Evolutionary conservation across 2,797 vertebrate genomes (phyloP), one percentile per base, ranked within the genome.

Genomic region (Syndactyla subalaris): DNA sequence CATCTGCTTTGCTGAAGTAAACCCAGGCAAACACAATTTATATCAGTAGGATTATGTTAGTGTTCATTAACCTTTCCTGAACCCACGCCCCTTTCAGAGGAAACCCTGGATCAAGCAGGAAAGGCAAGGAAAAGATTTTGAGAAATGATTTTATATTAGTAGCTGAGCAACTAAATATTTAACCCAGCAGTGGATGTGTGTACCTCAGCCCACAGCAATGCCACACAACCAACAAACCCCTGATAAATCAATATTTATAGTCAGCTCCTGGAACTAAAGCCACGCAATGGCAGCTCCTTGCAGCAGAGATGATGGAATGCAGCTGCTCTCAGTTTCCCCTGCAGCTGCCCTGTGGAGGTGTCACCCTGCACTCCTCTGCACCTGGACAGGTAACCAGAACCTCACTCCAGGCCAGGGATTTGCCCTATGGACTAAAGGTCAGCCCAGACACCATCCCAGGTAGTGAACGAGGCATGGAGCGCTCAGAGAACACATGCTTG

Each of bases 361-460:
- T 41, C 84, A 82, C 11, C 67, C 85, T 10, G 52, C 66, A 78
- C 58, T 39, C 51, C 85, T 78, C 46, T 70, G 49, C 93, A 92
- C 95, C 83, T 94, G 89, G n/a, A 46, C 36, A 74, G 93, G 84
- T 68, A 90, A 96, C 79, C 20, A 63, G 95, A 46, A 61, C 36
- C 88, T 74, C 39, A 29, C 4, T 52, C 84, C 70, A 66, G 85
- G 49, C 82, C 84, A 68, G 91, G 76, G 90, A 88, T 97, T 93
- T 97, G 91, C 88, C 95, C 93, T 92, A 51, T 74, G 26, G 75
- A 75, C 76, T 70, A 67, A 83, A 92, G 92, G 83, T 96, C 96
- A 95, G 62, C 54, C 52, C 46, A 75, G 49, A 82, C 89, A 93
- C 89, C 82, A 59, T 45, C 67, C 22, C 22, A 91, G 86, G 57